Evolutionary conservation across 2,888 invertebrate species (phyloP).

Genomic region (Scaeva pyrastri): DNA sequence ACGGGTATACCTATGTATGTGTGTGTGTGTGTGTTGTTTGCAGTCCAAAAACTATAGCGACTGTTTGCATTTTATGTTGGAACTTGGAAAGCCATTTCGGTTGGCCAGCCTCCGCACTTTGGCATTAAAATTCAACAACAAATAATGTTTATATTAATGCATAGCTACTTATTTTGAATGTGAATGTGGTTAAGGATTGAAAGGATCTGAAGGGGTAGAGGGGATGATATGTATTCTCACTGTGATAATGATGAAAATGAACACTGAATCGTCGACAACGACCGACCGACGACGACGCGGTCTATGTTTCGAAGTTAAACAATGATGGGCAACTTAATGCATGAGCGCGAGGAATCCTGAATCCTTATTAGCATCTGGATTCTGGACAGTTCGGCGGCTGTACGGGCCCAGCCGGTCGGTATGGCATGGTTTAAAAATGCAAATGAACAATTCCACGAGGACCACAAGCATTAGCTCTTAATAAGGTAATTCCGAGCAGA

Average conservation of each 20-base stretch:
- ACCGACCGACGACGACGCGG: not conserved
- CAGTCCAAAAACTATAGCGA: constrained; percentile 6
- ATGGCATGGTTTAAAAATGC: constrained; percentile 50
- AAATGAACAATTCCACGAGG: constrained; percentile 55
- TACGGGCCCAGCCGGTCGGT: not conserved
- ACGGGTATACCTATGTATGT: no score
- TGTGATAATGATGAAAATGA: constrained; percentile 18
- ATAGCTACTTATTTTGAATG: constrained; percentile 14
- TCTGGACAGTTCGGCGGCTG: not conserved
- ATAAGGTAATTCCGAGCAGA: constrained; percentile 51
- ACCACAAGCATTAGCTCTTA: constrained; percentile 56
- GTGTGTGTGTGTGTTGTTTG: no score
- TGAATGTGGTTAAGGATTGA: not conserved
- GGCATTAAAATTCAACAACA: constrained; percentile 22
- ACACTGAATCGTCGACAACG: not conserved
- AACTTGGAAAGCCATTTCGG: constrained; percentile 7
- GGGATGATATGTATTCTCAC: not conserved
- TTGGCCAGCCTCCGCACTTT: not conserved
- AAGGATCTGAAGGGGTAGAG: not conserved
- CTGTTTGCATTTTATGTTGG: constrained; percentile 20
- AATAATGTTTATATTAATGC: constrained; percentile 1
- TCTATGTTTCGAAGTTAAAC: constrained; percentile 44
- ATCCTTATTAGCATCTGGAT: constrained; percentile 42
- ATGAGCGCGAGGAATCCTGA: constrained; percentile 8
- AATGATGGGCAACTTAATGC: constrained; percentile 43